These are phyloP conservation scores for Gymnosoma rotundatum DNA, from an alignment of 2,888 invertebrate genomes.

Conservation along the genomic window DNA sequence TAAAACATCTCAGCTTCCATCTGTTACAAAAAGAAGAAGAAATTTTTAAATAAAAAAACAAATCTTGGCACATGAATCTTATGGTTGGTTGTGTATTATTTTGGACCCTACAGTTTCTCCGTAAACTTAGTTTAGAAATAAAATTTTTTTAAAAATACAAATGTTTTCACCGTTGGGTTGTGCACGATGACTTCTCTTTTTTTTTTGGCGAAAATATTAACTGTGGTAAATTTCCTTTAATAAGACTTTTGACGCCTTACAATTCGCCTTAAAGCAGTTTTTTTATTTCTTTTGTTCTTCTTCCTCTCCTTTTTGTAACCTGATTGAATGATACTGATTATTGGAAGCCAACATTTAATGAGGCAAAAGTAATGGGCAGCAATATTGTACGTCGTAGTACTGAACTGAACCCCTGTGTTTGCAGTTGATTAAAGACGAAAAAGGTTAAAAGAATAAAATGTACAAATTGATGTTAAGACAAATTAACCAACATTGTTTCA, in stretches of 20 bases:
- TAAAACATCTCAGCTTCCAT: constrained; percentile 30
- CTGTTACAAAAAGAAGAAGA: constrained; percentile 18
- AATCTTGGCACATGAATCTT: constrained; percentile 67
- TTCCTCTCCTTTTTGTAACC: constrained; percentile 6
- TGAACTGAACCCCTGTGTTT: neutral
- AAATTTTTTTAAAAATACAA: constrained; percentile 33
- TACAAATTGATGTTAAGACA: constrained; percentile 61
- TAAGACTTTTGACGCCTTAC: constrained; percentile 80
- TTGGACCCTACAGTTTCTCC: neutral
- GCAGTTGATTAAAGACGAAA: constrained; percentile 12
- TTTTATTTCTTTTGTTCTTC: neutral
- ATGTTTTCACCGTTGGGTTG: constrained; percentile 27
- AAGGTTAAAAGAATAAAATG: constrained; percentile 41
- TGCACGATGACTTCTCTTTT: neutral
- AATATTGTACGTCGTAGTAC: neutral
- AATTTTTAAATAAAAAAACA: constrained; percentile 21
- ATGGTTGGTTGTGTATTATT: neutral
- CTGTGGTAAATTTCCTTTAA: constrained; percentile 78
- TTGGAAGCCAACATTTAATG: constrained; percentile 70
- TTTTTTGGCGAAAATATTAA: constrained; percentile 49
- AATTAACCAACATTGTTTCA: constrained; percentile 55
- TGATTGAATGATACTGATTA: constrained; percentile 69
- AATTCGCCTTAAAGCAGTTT: constrained; percentile 62
- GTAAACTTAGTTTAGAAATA: neutral
- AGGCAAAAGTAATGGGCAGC: constrained; percentile 63